A percentile compares a stretch with the other conserved stretches of the same genome.
Conservation (phyloP, 1,140 invertebrate genomes). For the Temnothorax curvispinosus region DNA sequence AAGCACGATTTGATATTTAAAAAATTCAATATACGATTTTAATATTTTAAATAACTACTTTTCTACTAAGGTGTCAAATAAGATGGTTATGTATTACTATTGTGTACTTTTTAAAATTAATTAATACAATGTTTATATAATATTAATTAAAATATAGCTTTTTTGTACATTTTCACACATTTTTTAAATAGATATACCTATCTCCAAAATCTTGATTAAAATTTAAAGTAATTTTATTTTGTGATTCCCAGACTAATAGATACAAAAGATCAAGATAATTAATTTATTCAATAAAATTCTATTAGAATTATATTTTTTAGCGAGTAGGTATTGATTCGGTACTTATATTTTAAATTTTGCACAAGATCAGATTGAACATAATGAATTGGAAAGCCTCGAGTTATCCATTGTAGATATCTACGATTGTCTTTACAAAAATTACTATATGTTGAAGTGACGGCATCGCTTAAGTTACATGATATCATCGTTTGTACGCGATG, state of each 20-base stretch:
- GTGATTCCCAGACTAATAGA: background rate
- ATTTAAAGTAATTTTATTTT: background rate
- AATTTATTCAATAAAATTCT: conserved; percentile 6
- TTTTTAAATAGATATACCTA: background rate
- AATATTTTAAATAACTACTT: background rate
- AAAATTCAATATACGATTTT: background rate
- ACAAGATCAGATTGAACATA: background rate
- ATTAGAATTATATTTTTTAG: background rate
- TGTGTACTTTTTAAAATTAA: background rate
- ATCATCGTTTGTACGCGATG: background rate
- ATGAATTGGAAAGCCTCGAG: background rate
- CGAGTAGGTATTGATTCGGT: background rate
- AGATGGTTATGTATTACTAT: background rate
- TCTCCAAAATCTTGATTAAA: background rate
- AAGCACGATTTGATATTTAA: background rate
- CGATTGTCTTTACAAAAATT: background rate
- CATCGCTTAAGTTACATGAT: background rate
- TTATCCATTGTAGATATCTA: background rate
- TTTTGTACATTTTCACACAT: no score
- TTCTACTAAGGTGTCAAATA: background rate
- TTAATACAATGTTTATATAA: background rate
- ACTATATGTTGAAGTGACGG: background rate
- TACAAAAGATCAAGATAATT: background rate
- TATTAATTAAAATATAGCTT: background rate
- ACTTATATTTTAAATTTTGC: conserved; percentile 11